These are phyloP conservation scores for Scaptomyza flava DNA, from an alignment of 2,888 invertebrate genomes.

Conservation along the genomic window DNA sequence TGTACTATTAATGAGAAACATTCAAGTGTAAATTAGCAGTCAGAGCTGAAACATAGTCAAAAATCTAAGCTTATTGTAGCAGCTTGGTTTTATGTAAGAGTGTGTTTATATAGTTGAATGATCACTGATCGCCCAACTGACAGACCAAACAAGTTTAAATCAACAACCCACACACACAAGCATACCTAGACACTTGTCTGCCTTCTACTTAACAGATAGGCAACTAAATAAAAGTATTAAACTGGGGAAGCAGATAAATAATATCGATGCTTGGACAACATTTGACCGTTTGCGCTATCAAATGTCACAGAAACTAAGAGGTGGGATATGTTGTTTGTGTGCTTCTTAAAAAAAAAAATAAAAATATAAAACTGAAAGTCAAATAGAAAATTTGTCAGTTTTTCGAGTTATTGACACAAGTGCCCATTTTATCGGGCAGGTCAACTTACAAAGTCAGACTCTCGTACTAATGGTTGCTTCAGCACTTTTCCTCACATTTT, in stretches of 20 bases:
- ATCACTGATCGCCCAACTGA: conserved; percentile 2
- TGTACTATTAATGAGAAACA: conserved; percentile 22
- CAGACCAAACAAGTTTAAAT: conserved; percentile 36
- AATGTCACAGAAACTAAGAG: conserved; percentile 63
- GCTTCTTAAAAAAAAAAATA: conserved; percentile 20
- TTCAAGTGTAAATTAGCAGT: not conserved
- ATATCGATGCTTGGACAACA: conserved; percentile 52
- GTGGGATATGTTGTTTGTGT: conserved; percentile 5
- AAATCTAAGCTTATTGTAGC: not conserved
- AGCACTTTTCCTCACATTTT: conserved; percentile 55
- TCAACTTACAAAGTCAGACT: conserved; percentile 47
- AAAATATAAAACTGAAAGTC: conserved; percentile 49
- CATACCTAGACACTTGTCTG: conserved; percentile 46
- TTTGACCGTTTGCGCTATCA: conserved; percentile 74
- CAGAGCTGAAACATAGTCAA: not conserved
- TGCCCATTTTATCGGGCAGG: conserved; percentile 54
- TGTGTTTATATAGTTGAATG: conserved; percentile 4
- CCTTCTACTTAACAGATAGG: conserved; percentile 43
- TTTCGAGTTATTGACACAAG: conserved; percentile 61
- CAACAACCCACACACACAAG: conserved; percentile 30
- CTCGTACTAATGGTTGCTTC: conserved; percentile 11
- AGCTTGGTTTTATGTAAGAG: conserved; percentile 2
- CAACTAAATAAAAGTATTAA: conserved; percentile 6
- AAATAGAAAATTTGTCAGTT: conserved; percentile 63
- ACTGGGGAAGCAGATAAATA: conserved; percentile 34